A percentile compares a stretch with the other conserved stretches of the same genome.
Conservation (phyloP, 2,113 vertebrate species). For the Herpailurus yagouaroundi region DNA sequence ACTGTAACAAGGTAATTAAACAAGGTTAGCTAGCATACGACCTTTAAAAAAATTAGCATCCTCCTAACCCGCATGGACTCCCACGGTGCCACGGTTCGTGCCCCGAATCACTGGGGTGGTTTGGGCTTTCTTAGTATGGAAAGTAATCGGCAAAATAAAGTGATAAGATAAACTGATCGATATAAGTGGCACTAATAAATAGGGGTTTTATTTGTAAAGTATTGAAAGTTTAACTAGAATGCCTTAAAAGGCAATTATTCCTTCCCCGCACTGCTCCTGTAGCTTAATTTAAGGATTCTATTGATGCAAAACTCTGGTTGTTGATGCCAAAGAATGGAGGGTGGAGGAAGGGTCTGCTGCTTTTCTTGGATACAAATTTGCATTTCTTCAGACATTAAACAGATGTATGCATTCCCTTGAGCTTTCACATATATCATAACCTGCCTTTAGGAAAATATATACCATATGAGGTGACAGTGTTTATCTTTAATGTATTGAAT, state of each 20-base stretch:
- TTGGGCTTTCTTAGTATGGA: not conserved
- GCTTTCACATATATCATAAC: conserved; percentile 58
- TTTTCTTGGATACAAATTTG: conserved; percentile 77
- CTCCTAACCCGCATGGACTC: not conserved
- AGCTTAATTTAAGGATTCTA: conserved; percentile 53
- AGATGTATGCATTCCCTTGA: conserved; percentile 74
- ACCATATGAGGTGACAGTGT: conserved; percentile 10
- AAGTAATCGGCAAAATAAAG: not conserved
- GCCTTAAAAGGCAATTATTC: conserved; percentile 42
- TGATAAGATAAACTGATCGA: not conserved
- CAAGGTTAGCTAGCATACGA: conserved; percentile 5
- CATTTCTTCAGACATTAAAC: conserved; percentile 75
- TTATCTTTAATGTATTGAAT: conserved; percentile 5
- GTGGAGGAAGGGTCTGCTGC: conserved; percentile 68
- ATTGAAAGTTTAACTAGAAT: conserved; percentile 50
- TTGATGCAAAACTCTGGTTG: conserved; percentile 49
- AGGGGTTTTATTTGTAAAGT: not conserved
- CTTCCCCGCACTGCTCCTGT: not conserved
- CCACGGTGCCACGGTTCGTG: not conserved
- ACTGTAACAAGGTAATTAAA: not conserved
- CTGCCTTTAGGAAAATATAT: conserved; percentile 52
- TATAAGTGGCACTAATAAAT: not conserved
- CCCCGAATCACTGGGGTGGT: not conserved
- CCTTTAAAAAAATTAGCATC: conserved; percentile 27
- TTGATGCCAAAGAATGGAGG: conserved; percentile 55